Base-by-base conservation (phyloP, 37 sponge, comb jelly and placozoan genomes). In the Crambe crambe region DNA sequence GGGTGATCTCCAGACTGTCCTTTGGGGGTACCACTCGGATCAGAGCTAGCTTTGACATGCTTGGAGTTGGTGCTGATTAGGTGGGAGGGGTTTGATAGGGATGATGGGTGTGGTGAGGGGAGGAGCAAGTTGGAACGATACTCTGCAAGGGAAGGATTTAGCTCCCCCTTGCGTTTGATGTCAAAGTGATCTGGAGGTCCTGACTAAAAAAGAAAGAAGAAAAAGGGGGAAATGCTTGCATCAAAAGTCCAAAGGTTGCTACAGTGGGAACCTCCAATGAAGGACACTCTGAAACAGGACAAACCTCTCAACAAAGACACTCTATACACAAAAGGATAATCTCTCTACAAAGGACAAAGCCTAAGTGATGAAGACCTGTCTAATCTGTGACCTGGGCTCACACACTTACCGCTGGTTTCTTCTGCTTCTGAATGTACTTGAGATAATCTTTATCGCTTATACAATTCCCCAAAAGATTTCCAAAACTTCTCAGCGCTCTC, bases 391-490 rank as follows among this genome's bases (percentile, higher is more conserved):
- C n/a, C n/a, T n/a, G n/a, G n/a, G n/a, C n/a, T n/a, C n/a, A n/a
- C n/a, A n/a, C n/a, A n/a, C n/a, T n/a, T n/a, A n/a, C n/a, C n/a
- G n/a, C n/a, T n/a, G n/a, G n/a, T n/a, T n/a, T n/a, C n/a, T 47
- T 44, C 69, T 70, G 70, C 30, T 76, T 31, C 72, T 87, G 88
- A 12, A 87, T 70, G 36, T 54, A 81, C 59, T 58, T 85, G 38
- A 90, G 54, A 32, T 90, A 90, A 20, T 68, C 58, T 31, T 82
- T 89, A 59, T 82, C 66, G 29, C 87, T 93, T 40, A 93, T 67
- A 61, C 94, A 93, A 74, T 93, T 93, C 36, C 94, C 94, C 70
- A 93, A 37, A 31, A 79, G 68, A 44, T 79, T 79, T 5, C 79
- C 79, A 68, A 79, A 79, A 34, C 79, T 62, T 23, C 62, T 89